phyloP scores from a whole-genome alignment of 2,797 vertebrate genomes.

The Coranthus polyacanthus region DNA sequence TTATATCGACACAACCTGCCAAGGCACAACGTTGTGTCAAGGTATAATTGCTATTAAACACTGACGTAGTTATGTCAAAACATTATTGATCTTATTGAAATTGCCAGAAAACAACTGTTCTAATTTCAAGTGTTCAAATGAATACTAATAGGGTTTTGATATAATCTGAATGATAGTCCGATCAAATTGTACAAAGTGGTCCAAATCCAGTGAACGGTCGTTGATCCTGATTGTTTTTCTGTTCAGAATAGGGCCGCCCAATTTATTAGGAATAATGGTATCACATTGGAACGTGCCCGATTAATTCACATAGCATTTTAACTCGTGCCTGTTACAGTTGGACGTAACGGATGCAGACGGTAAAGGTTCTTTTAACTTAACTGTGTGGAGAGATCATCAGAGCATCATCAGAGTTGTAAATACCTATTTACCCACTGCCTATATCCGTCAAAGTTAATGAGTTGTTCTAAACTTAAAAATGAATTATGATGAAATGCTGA shows the following conservation, averaged over 20 bases:
- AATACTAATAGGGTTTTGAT: conserved; percentile 17
- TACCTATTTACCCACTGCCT: conserved; percentile 11
- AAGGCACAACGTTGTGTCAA: conserved; percentile 13
- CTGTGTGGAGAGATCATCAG: not conserved
- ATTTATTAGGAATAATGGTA: conserved; percentile 35
- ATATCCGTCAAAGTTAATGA: conserved; percentile 54
- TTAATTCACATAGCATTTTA: conserved; percentile 3
- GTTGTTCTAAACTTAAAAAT: conserved; percentile 52
- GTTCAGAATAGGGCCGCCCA: not conserved
- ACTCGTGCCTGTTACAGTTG: no score
- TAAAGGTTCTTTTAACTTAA: no score
- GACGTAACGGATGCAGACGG: no score
- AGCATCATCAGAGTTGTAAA: conserved; percentile 13
- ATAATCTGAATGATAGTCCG: conserved; percentile 18
- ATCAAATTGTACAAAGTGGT: conserved; percentile 44
- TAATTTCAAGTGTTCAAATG: no score
- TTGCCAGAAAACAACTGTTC: conserved; percentile 3
- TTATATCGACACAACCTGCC: conserved; percentile 26
- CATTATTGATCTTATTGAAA: conserved; percentile 26
- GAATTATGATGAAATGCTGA: conserved; percentile 51
- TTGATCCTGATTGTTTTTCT: conserved; percentile 31
- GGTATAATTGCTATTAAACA: conserved; percentile 1
- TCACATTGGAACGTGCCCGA: conserved; percentile 6
- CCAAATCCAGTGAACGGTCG: conserved; percentile 26
- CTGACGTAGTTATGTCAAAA: conserved; percentile 23